Evolutionary conservation across 2,888 invertebrate genomes (phyloP).

Genomic region (Leucophenga maculata): DNA sequence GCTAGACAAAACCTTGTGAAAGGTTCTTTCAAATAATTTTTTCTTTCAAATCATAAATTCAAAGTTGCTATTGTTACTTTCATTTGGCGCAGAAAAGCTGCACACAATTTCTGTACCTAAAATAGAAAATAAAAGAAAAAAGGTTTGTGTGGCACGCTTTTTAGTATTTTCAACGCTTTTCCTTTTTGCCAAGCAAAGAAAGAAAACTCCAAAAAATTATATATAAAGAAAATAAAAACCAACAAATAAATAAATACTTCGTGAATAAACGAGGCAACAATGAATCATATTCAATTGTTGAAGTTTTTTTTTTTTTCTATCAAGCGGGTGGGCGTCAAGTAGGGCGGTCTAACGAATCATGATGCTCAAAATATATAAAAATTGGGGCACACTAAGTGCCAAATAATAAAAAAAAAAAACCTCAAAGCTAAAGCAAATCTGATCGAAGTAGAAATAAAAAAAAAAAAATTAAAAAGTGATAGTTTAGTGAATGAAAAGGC

Average conservation of each 20-base stretch:
- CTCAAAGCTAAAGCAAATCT: conserved; percentile 32
- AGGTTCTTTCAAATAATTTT: too few species aligned
- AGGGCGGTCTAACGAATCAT: conserved; percentile 25
- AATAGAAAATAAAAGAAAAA: neutral
- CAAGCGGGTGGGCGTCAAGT: too few species aligned
- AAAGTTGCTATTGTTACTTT: conserved; percentile 12
- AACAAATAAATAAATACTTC: conserved; percentile 8
- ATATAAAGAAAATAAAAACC: conserved; percentile 3
- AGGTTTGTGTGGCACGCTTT: conserved; percentile 4
- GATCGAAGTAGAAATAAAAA: neutral
- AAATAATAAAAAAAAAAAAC: conserved; percentile 40
- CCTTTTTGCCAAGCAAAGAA: conserved; percentile 42
- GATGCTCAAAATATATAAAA: conserved; percentile 37
- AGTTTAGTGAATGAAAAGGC: conserved; percentile 28
- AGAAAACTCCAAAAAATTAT: neutral
- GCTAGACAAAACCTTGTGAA: too few species aligned
- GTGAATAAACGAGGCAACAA: neutral
- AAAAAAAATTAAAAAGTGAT: conserved; percentile 40
- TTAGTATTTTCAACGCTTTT: conserved; percentile 58
- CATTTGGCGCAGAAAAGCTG: neutral
- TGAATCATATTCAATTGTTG: conserved; percentile 14
- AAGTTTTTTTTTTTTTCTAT: too few species aligned
- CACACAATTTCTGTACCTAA: too few species aligned
- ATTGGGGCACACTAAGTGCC: conserved; percentile 62
- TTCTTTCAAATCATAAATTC: too few species aligned